Percentiles rank a stretch among this genome's conserved stretches.
These are phyloP conservation scores for Rhagoletis zephyria DNA, from an alignment of 1,140 invertebrate genomes.

Conservation along the genomic window DNA sequence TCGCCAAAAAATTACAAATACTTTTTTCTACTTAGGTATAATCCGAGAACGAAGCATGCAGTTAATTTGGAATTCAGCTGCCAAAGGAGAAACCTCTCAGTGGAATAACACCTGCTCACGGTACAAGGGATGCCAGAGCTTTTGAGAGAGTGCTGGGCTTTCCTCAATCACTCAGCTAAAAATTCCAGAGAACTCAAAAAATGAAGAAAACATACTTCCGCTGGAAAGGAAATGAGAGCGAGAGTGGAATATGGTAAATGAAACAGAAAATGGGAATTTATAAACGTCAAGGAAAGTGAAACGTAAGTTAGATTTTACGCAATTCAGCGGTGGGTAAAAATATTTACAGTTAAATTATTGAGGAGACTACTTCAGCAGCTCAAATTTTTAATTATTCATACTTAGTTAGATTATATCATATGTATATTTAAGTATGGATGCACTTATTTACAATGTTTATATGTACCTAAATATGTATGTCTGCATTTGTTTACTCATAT, in stretches of 20 bases:
- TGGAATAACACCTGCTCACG: neutral
- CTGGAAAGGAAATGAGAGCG: neutral
- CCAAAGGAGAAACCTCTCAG: neutral
- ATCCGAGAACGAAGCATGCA: neutral
- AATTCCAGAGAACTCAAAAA: neutral
- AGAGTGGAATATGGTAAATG: neutral
- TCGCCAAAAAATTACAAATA: neutral
- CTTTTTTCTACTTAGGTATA: neutral
- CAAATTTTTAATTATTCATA: too few species aligned
- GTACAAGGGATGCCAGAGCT: neutral
- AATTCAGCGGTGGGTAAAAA: neutral
- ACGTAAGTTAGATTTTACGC: neutral
- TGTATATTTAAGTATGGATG: too few species aligned
- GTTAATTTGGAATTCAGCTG: constrained; percentile 32
- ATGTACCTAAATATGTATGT: too few species aligned
- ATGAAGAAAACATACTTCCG: neutral
- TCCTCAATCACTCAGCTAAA: neutral
- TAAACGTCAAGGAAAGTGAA: neutral
- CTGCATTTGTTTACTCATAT: too few species aligned
- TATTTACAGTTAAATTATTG: too few species aligned
- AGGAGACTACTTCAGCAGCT: too few species aligned
- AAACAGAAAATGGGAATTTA: neutral
- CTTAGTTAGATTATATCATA: too few species aligned
- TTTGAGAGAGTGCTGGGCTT: neutral
- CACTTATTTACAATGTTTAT: too few species aligned